Base-by-base conservation (phyloP, 2,888 invertebrate species). In the Lingula anatina region DNA sequence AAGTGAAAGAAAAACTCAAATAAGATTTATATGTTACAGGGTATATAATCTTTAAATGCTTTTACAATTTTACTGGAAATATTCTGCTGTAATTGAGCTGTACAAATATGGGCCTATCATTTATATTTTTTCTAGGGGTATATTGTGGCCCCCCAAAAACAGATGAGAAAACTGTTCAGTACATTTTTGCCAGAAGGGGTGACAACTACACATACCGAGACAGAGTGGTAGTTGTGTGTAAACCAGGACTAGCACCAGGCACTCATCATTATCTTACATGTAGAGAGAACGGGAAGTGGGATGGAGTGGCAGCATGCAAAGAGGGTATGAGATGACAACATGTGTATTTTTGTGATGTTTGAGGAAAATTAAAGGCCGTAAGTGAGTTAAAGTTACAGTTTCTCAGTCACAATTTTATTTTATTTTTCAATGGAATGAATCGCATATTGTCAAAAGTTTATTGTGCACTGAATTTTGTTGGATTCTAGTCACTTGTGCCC, bases 241-340 rank as follows among this genome's bases (percentile, higher is more conserved):
- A 70, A 9, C 60, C 62, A 12, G 72, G 73, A 0, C 60, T 71
- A 12, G 31, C 51, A 5, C 70, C 73, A 3, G 53, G 53, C 12
- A 55, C 55, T 4, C 64, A 63, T 5, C 59, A 70, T 2, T 54
- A 62, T 2, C 51, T 72, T 51, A 75, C 81, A 3, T 86, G 86
- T 59, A 68, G 78, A 23, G 80, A 81, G 39, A 80, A 79, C 54
- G 84, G 85, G 58, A 56, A 70, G 15, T 83, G 82, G 82, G 80
- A 80, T 58, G 70, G 77, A 9, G 65, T 71, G 9, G 80, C 81
- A 1, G 58, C 63, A 2, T 82, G 82, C 57, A 60, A 68, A 39
- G 68, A 72, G 72, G 60, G 7, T 23, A 9, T 15, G 2, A 38
- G 20, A 31, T 31, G 9, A 45, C 25, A n/a, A 2, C 25, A n/a